Base-by-base conservation (phyloP, 2,113 vertebrate species). In the Dolichallabes microphthalmus region DNA sequence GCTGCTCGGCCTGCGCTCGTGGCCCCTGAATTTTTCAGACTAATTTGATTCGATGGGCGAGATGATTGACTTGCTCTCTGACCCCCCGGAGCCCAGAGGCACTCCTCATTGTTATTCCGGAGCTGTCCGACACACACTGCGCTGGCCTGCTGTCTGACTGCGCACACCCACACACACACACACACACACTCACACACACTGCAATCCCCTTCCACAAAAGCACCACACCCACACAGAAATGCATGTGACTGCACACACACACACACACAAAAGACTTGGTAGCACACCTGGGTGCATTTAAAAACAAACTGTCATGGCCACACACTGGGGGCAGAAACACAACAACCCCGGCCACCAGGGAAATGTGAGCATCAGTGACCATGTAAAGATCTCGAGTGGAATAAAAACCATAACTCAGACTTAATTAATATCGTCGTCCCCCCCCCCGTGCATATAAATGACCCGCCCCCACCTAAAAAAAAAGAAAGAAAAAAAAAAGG, bases 11-110 rank as follows among this genome's bases (percentile, higher is more conserved):
- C 96, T 95, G 95, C 96, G 95, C 95, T 95, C 95, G 95, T 96
- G 95, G 95, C 94, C 95, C 95, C 95, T 96, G 96, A 96, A 96
- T 96, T 96, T 97, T 96, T 96, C 96, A 97, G 96, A 96, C 95
- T 97, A 97, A 97, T 97, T 96, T 97, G 96, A 96, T 96, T 95
- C 96, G 96, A 94, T 95, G 95, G 95, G 95, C 93, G 93, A 96
- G 94, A 97, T 99, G 97, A 99, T 97, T 99, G 98, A 98, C 98
- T 98, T 95, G 96, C 97, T 98, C 97, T 93, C 96, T 99, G 98
- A 99, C 98, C 98, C 97, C 97, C 97, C 94, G 94, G 96, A 96
- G 96, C 95, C 97, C 94, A 92, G 91, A 96, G 95, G 86, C 93
- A 76, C 90, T 93, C 90, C 96, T 98, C 96, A 98, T 99, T 98